phyloP scores from a whole-genome alignment of 2,113 vertebrate genomes.

The Bambusicola thoracicus region DNA sequence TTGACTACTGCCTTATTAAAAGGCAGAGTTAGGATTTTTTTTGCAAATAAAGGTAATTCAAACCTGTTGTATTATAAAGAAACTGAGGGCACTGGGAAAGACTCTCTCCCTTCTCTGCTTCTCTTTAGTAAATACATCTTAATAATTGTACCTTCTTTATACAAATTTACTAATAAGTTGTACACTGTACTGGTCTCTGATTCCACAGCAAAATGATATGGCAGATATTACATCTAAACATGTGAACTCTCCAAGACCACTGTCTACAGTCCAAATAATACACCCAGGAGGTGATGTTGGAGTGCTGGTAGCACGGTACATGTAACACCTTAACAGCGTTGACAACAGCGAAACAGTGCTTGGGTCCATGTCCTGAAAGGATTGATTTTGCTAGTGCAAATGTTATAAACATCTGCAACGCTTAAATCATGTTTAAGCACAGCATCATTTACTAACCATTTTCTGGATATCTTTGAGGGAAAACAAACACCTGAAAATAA shows the following conservation, averaged over 20 bases:
- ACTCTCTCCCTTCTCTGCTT: no score
- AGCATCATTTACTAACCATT: background rate
- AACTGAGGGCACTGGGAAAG: background rate
- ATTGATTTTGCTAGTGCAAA: background rate
- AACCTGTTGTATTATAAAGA: background rate
- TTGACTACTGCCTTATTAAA: background rate
- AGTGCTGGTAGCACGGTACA: background rate
- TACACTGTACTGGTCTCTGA: background rate
- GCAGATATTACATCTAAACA: background rate
- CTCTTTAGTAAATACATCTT: background rate
- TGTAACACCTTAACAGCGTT: background rate
- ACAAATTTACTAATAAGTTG: background rate
- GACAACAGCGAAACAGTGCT: background rate
- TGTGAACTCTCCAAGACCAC: background rate
- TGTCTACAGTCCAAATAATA: background rate
- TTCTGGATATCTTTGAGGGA: background rate
- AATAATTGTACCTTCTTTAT: background rate
- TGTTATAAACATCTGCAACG: accelerated
- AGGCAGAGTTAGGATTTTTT: background rate
- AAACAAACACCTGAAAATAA: background rate
- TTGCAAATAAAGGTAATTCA: background rate
- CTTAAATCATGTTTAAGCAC: background rate
- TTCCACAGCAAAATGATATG: background rate
- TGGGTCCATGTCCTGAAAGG: background rate
- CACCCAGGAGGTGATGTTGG: background rate